Percentiles rank a stretch among this genome's conserved stretches.
These are phyloP conservation scores for Lacerta agilis DNA, from an alignment of 2,797 vertebrate genomes.

Conservation along the genomic window DNA sequence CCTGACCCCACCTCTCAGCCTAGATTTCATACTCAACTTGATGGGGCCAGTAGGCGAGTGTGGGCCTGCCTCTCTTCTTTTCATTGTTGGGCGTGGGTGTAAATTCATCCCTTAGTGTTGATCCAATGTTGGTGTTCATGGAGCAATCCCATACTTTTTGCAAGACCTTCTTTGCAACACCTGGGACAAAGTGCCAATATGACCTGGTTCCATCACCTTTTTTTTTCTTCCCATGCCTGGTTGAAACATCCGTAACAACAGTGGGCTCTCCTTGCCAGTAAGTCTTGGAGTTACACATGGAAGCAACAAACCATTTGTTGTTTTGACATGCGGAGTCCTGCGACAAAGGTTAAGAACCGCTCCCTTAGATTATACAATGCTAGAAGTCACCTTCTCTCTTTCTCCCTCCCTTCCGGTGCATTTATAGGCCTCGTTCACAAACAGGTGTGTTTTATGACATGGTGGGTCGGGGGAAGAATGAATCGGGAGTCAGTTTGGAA, in stretches of 20 bases:
- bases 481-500: slow-evolving; percentile 18
- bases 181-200: background rate
- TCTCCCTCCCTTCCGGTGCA: too few relatives aligned
- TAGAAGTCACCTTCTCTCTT: background rate
- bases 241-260: background rate
- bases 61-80: slow-evolving; percentile 1
- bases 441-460: slow-evolving; percentile 31
- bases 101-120: background rate
- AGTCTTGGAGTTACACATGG: background rate
- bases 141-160: slow-evolving; percentile 11
- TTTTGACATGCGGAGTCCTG: background rate
- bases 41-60: background rate
- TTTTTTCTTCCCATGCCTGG: background rate
- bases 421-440: slow-evolving; percentile 3
- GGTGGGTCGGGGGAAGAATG: slow-evolving; percentile 25
- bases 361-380: slow-evolving; percentile 10
- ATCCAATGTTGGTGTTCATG: background rate
- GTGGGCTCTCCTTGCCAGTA: background rate
- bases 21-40: slow-evolving; percentile 2
- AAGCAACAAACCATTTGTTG: background rate
- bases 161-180: background rate
- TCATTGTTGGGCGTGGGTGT: background rate
- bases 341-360: background rate
- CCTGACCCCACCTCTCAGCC: background rate
- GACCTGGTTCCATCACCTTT: background rate